Evolutionary conservation across 1,140 invertebrate genomes (phyloP).

Genomic region (Vanessa atalanta): DNA sequence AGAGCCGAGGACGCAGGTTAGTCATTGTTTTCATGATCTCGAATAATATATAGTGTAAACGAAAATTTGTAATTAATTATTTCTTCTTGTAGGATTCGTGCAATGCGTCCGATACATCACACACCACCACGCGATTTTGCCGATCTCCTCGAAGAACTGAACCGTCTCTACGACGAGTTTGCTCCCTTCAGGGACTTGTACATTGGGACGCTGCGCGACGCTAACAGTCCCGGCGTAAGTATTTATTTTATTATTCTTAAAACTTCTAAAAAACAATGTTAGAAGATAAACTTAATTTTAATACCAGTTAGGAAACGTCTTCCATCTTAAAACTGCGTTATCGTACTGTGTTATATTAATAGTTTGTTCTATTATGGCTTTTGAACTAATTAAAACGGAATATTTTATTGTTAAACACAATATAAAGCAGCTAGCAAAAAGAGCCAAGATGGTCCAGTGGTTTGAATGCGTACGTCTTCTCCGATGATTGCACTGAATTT

Average conservation of each 20-base stretch:
- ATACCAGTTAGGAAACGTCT: too few species aligned
- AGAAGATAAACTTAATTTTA: too few species aligned
- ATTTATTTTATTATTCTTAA: neutral
- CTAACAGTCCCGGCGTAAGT: conserved; percentile 13
- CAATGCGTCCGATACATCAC: conserved; percentile 3
- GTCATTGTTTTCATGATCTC: neutral
- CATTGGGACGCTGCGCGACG: conserved; percentile 26
- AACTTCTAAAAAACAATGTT: too few species aligned
- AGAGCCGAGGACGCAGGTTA: conserved; percentile 17
- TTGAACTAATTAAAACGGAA: too few species aligned
- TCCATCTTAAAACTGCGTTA: too few species aligned
- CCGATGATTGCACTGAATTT: too few species aligned
- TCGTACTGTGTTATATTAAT: too few species aligned
- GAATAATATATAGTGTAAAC: neutral
- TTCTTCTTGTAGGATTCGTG: conserved; percentile 6
- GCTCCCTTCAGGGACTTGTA: conserved; percentile 32
- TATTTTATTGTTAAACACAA: too few species aligned
- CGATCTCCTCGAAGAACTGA: conserved; percentile 48
- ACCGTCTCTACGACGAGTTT: conserved; percentile 25
- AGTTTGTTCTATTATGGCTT: too few species aligned
- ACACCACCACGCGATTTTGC: conserved; percentile 31
- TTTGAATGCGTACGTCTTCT: too few species aligned
- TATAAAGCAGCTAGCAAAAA: too few species aligned
- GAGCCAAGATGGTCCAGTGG: too few species aligned
- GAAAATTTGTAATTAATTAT: neutral